phyloP scores from a whole-genome alignment of 2,113 vertebrate species.

The Chloebia gouldiae region DNA sequence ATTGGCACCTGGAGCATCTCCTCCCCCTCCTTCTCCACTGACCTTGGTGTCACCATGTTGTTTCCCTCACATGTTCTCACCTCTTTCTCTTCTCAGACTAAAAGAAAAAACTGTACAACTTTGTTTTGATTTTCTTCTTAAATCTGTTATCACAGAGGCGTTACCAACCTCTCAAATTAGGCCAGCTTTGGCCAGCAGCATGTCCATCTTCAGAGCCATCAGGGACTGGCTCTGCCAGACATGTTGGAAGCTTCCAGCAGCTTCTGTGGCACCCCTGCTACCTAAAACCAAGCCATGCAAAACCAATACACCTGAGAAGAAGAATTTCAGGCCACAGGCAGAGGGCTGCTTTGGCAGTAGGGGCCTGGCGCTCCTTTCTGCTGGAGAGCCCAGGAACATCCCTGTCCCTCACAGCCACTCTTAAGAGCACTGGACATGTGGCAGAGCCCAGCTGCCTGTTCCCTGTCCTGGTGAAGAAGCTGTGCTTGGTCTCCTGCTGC shows the following conservation, averaged over 20 bases:
- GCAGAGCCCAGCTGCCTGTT: background rate
- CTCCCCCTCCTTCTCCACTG: background rate
- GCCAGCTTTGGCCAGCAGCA: background rate
- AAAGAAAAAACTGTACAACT: background rate
- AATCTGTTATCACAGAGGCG: background rate
- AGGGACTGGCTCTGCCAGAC: background rate
- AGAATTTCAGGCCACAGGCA: background rate
- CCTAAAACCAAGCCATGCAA: background rate
- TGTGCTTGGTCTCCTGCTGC: background rate
- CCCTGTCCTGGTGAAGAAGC: accelerated
- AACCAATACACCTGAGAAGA: background rate
- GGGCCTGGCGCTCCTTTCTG: background rate
- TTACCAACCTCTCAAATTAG: background rate
- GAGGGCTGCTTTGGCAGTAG: background rate
- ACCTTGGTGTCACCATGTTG: background rate
- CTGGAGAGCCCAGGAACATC: background rate
- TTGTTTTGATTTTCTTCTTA: background rate
- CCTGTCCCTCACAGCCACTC: background rate
- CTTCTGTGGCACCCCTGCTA: background rate
- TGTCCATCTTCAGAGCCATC: background rate
- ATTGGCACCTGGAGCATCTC: background rate
- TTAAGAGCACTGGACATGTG: accelerated
- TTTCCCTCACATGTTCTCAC: background rate
- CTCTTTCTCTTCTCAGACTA: background rate
- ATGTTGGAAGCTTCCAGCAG: background rate